phyloP scores from a whole-genome alignment of 2,113 vertebrate genomes.

The Acrocephalus arundinaceus region DNA sequence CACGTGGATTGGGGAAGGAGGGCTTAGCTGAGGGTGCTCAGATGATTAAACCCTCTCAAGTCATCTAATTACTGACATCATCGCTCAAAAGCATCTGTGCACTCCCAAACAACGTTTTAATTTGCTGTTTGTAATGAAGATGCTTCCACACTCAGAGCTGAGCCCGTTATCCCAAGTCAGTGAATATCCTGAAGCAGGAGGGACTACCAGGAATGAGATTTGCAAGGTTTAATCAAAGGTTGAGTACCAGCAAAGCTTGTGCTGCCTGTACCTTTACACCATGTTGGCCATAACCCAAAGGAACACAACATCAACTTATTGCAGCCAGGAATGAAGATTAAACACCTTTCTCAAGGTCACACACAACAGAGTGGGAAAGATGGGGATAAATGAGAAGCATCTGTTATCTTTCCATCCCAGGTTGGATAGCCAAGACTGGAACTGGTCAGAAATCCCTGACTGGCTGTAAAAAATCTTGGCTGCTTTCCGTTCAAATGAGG shows the following conservation, averaged over 20 bases:
- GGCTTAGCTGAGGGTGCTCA: background rate
- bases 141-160: background rate
- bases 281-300: background rate
- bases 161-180: background rate
- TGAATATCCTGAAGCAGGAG: background rate
- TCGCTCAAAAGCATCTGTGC: rapidly evolving
- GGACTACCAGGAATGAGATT: background rate
- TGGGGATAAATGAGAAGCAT: background rate
- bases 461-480: background rate
- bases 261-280: background rate
- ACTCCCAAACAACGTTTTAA: background rate
- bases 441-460: background rate
- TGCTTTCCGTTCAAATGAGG: background rate
- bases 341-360: background rate
- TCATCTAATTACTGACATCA: background rate
- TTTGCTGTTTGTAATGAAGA: background rate
- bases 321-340: background rate
- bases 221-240: background rate
- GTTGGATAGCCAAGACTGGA: background rate
- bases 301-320: background rate
- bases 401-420: background rate
- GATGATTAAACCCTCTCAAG: slow-evolving; percentile 1
- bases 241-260: background rate
- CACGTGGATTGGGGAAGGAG: background rate
- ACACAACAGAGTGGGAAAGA: background rate